Conservation (phyloP, 2,888 invertebrate species). For the Drosophila merina region DNA sequence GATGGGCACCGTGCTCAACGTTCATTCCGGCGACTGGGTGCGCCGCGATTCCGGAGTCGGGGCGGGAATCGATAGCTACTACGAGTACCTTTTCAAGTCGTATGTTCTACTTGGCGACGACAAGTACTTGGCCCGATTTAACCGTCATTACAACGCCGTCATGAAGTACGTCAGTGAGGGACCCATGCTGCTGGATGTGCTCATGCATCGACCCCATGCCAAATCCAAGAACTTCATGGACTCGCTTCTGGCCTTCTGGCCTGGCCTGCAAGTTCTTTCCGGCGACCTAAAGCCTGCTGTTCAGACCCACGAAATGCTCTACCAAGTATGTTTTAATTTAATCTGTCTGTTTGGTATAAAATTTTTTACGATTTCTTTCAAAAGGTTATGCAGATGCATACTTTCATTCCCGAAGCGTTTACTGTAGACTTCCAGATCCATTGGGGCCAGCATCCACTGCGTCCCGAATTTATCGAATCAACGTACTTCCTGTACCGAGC, state of each 20-base stretch:
- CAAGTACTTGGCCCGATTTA: slow-evolving; percentile 96
- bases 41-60: slow-evolving; percentile 98
- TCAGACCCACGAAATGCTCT: slow-evolving; percentile 99
- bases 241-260: slow-evolving; percentile 98
- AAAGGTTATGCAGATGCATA: slow-evolving; percentile 98
- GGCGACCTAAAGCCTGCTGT: slow-evolving; percentile 98
- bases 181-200: slow-evolving; percentile 97
- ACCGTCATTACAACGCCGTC: slow-evolving; percentile 96
- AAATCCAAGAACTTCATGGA: slow-evolving; percentile 99
- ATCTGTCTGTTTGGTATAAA: background rate
- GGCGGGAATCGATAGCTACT: slow-evolving; percentile 99
- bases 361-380: slow-evolving; percentile 86
- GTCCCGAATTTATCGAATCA: slow-evolving; percentile 99
- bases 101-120: slow-evolving; percentile 98
- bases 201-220: slow-evolving; percentile 97
- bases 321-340: slow-evolving; percentile 88
- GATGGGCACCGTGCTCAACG: slow-evolving; percentile 98
- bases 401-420: slow-evolving; percentile 99
- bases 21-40: slow-evolving; percentile 99
- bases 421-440: slow-evolving; percentile 99
- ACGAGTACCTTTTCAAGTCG: slow-evolving; percentile 98
- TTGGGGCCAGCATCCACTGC: slow-evolving; percentile 98
- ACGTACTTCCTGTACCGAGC: slow-evolving; percentile 98
- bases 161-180: slow-evolving; percentile 98
- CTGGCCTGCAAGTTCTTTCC: slow-evolving; percentile 94